Evolutionary conservation across 2,113 vertebrate genomes (phyloP), one percentile per base, ranked within the genome.

Genomic region (Beaufortia kweichowensis): DNA sequence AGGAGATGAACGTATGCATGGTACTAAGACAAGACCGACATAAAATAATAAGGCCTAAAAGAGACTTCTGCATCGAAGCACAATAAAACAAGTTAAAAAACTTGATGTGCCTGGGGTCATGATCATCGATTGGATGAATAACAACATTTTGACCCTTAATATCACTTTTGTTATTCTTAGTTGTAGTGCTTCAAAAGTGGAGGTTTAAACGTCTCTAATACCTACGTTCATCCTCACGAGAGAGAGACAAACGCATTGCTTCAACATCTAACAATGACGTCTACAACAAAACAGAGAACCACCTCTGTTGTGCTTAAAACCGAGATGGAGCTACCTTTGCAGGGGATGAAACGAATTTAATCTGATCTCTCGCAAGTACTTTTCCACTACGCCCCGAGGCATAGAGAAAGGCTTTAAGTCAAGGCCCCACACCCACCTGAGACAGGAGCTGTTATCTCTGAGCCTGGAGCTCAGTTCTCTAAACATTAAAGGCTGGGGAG

Each of bases 341-440:
- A 80, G 80, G 75, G 78, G 80, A 79, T 75, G 83, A 87, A 86
- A 79, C 88, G 87, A 91, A 90, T 89, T 89, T 89, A 89, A 91
- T 91, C 88, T 90, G 84, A 89, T 91, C 86, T 87, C 79, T 81
- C 75, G 70, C 48, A 19, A 87, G 83, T 90, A 89, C 76, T 90
- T 92, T 90, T 91, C 89, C 89, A 89, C 78, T 87, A 70, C 26
- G 63, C 79, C 86, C 66, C 24, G 7, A 74, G 82, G 75, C 72
- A 41, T 48, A 62, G 29, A 67, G 67, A 15, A 28, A 65, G 55
- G 43, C 48, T 39, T 31, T 23, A 63, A 72, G 73, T 59, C 79
- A 81, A 57, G 68, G 12, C 62, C 74, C 66, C 64, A 71, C 85
- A 73, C 76, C 74, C 81, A 79, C 66, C 67, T 82, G 60, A 78